phyloP scores from a whole-genome alignment of 1,140 invertebrate genomes.

The Heliconius himera region DNA sequence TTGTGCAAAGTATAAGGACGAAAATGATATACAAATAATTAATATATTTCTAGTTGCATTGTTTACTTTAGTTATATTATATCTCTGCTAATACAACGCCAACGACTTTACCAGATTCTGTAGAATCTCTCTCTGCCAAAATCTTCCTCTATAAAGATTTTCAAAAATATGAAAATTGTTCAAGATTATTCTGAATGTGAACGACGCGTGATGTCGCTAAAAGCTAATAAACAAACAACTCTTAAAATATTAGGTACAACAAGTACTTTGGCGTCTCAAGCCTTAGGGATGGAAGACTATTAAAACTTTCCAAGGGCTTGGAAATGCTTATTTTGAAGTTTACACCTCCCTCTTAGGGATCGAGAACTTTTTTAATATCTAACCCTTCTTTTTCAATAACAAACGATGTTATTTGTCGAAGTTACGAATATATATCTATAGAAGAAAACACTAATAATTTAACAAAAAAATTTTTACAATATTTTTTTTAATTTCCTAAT shows the following conservation, averaged over 20 bases:
- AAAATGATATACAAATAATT: too few relatives aligned
- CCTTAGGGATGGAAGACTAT: slow-evolving; percentile 21
- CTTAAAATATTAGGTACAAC: neutral
- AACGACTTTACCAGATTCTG: neutral
- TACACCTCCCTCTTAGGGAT: slow-evolving; percentile 19
- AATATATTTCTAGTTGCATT: too few relatives aligned
- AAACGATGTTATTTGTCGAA: slow-evolving; percentile 22
- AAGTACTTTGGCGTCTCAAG: neutral
- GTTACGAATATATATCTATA: neutral
- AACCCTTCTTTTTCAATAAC: slow-evolving; percentile 26
- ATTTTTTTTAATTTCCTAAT: neutral
- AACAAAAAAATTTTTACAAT: neutral
- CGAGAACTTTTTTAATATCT: slow-evolving; percentile 35
- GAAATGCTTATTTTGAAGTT: slow-evolving; percentile 36
- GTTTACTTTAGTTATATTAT: too few relatives aligned
- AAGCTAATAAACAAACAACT: slow-evolving; percentile 4
- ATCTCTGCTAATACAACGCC: neutral
- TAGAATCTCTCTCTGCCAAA: neutral
- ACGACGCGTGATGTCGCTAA: neutral
- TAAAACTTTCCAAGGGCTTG: slow-evolving; percentile 37
- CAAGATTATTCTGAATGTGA: neutral
- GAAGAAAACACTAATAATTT: neutral
- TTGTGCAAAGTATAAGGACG: too few relatives aligned
- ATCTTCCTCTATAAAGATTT: neutral
- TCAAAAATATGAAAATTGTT: neutral